phyloP scores from a whole-genome alignment of 2,888 invertebrate species.

The Troilus luridus region DNA sequence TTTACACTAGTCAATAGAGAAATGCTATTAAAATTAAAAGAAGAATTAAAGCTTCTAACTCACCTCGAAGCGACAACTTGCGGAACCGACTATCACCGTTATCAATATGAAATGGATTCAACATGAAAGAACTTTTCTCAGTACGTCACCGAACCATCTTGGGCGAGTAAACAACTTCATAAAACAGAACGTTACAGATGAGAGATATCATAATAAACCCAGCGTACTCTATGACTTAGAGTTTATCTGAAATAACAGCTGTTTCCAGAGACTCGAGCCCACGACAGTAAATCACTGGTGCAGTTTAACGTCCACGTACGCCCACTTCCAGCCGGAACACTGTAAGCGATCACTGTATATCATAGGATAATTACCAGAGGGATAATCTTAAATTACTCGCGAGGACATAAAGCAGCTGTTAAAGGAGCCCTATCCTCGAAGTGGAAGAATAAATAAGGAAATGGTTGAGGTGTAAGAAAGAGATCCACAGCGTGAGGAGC shows the following conservation, averaged over 20 bases:
- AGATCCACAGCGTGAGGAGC: slow-evolving; percentile 27
- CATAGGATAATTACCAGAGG: slow-evolving; percentile 38
- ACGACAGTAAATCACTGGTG: not conserved
- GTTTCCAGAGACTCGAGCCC: not conserved
- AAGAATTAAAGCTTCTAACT: no score
- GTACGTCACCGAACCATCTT: not conserved
- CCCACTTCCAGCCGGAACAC: not conserved
- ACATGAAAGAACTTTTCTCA: not conserved
- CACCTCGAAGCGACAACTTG: no score
- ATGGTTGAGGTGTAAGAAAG: slow-evolving; percentile 53
- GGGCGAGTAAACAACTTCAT: not conserved
- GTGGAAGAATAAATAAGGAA: slow-evolving; percentile 50
- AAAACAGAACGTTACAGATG: not conserved
- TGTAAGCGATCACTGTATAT: slow-evolving; percentile 35
- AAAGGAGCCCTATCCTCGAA: slow-evolving; percentile 45
- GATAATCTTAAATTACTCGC: slow-evolving; percentile 10
- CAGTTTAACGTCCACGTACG: slow-evolving; percentile 36
- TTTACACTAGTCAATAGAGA: no score
- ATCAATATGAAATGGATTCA: no score
- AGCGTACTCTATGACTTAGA: not conserved
- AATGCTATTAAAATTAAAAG: no score
- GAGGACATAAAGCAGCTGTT: slow-evolving; percentile 39
- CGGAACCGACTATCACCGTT: no score
- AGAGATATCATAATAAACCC: not conserved
- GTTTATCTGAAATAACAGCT: slow-evolving; percentile 29